Evolutionary conservation across 2,797 vertebrate genomes (phyloP).

Genomic region (Acrossocheilus wenchowensis): DNA sequence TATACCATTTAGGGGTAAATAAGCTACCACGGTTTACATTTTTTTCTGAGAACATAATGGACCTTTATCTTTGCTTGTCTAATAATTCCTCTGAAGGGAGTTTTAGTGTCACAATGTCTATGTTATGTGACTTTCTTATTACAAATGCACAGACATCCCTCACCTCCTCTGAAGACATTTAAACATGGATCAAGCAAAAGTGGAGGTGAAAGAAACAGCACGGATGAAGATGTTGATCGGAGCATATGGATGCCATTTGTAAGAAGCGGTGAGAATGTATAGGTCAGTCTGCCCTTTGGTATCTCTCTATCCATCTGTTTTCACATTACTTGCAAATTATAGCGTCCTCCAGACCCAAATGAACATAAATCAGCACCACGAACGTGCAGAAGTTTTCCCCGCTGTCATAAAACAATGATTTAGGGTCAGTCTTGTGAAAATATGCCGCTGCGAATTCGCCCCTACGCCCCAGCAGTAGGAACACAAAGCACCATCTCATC

Average conservation of each 20-base stretch:
- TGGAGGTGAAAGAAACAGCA: conserved; percentile 45
- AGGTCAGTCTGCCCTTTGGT: conserved; percentile 87
- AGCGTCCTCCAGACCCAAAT: conserved; percentile 97
- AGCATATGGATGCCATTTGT: conserved; percentile 99
- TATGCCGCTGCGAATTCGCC: conserved; percentile 87
- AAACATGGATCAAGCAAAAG: conserved; percentile 21
- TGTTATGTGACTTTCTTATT: conserved; percentile 30
- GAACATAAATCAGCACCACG: conserved; percentile 94
- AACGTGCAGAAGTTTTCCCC: conserved; percentile 94
- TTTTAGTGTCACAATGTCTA: conserved; percentile 23
- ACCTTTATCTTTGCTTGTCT: neutral
- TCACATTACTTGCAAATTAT: conserved; percentile 96
- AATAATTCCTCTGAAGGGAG: conserved; percentile 6
- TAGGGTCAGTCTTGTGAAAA: conserved; percentile 97
- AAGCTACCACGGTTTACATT: neutral
- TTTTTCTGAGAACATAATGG: neutral
- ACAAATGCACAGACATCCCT: conserved; percentile 5
- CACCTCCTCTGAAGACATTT: neutral
- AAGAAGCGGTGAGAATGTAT: conserved; percentile 82
- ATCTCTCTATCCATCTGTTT: conserved; percentile 99
- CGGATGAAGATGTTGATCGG: conserved; percentile 80
- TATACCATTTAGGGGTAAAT: neutral
- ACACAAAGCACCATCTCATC: conserved; percentile 97
- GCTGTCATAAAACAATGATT: conserved; percentile 99
- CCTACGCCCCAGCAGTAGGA: conserved; percentile 87